A percentile compares a stretch with the other conserved stretches of the same genome.
phyloP scores from a whole-genome alignment of 37 sponge, comb jelly and placozoan species.

The Bolinopsis microptera region DNA sequence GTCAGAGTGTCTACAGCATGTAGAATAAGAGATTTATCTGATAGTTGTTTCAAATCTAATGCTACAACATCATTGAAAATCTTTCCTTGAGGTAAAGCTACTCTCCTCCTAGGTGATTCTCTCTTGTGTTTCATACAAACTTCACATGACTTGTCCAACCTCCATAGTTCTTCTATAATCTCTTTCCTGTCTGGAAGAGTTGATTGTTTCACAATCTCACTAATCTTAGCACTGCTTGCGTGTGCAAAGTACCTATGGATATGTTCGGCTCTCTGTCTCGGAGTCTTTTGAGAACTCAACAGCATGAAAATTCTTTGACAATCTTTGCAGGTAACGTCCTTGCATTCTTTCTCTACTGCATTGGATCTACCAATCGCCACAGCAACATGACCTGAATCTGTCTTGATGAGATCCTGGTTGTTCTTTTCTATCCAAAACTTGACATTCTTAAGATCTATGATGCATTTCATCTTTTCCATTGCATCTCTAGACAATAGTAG shows the following conservation, averaged over 20 bases:
- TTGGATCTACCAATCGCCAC: neutral
- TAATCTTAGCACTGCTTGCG: neutral
- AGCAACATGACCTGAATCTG: neutral
- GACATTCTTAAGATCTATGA: too few relatives aligned
- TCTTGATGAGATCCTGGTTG: neutral
- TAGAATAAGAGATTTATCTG: neutral
- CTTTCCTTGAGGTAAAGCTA: neutral
- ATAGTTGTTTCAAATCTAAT: neutral
- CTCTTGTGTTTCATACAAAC: neutral
- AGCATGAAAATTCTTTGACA: too few relatives aligned
- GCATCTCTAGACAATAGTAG: neutral
- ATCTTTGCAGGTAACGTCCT: neutral
- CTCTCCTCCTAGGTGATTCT: neutral
- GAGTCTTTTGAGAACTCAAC: too few relatives aligned
- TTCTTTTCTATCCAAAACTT: too few relatives aligned
- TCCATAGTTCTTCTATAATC: neutral
- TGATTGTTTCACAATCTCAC: neutral
- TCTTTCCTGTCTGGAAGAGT: neutral
- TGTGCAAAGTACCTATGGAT: constrained; percentile 44
- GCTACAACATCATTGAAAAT: constrained; percentile 16
- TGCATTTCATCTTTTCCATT: neutral
- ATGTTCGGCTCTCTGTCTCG: too few relatives aligned
- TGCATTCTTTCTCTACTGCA: neutral
- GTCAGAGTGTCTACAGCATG: constrained; percentile 2
- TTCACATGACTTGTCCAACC: neutral